Percentiles rank a stretch among this genome's conserved stretches.
Conservation (phyloP, 1,140 invertebrate species). For the Lordiphosa collinella region DNA sequence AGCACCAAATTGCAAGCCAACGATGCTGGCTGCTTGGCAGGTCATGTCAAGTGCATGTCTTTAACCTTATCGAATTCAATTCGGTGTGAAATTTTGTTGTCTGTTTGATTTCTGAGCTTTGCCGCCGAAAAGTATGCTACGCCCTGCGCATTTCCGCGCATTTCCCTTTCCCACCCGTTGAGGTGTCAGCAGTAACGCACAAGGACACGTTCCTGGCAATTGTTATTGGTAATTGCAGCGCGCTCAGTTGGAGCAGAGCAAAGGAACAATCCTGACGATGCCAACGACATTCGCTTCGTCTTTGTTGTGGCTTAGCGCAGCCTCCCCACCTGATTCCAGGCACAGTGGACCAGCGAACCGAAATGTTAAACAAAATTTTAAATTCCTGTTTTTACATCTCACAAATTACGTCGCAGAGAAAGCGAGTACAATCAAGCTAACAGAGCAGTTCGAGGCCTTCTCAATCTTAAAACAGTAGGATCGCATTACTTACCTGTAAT, state of each 20-base stretch:
- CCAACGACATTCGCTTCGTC: background rate
- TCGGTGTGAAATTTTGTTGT: constrained; percentile 39
- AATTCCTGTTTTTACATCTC: too few relatives aligned
- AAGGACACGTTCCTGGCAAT: constrained; percentile 22
- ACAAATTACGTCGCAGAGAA: too few relatives aligned
- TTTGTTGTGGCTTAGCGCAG: constrained; percentile 25
- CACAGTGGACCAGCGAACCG: too few relatives aligned
- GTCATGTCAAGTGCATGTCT: background rate
- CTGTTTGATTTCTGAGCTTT: background rate
- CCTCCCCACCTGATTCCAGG: background rate
- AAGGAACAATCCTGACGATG: constrained; percentile 6
- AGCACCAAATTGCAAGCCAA: background rate
- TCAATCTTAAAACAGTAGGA: too few relatives aligned
- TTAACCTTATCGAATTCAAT: constrained; percentile 44
- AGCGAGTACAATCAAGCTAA: too few relatives aligned
- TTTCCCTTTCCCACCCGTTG: constrained; percentile 2
- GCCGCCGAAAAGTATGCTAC: constrained; percentile 7
- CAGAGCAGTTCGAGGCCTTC: too few relatives aligned
- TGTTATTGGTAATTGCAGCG: constrained; percentile 14
- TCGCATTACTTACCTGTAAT: too few relatives aligned
- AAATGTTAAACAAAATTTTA: too few relatives aligned
- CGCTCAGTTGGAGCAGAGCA: background rate
- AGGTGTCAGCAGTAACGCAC: constrained; percentile 1
- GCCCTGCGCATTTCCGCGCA: background rate
- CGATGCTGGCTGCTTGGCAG: background rate